Percentiles rank a stretch among this genome's conserved stretches.
Conservation (phyloP, 2,797 vertebrate species). For the Spea hammondii region DNA sequence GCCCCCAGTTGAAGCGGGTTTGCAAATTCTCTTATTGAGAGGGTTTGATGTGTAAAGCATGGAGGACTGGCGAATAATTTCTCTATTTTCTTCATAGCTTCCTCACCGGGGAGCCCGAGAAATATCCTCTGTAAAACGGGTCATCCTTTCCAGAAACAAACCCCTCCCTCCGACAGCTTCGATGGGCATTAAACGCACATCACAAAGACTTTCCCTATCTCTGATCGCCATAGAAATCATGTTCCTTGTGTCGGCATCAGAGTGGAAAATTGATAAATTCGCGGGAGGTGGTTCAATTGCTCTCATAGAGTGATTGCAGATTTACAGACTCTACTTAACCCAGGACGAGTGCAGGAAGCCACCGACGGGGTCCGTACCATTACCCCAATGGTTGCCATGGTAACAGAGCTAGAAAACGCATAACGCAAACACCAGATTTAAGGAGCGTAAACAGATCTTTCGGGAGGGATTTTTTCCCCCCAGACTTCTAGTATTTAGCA, state of each 20-base stretch:
- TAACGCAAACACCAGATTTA: not conserved
- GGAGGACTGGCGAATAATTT: slow-evolving; percentile 2
- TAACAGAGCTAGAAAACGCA: not conserved
- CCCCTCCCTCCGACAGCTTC: slow-evolving; percentile 2
- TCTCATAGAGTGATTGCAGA: slow-evolving; percentile 9
- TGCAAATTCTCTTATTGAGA: not conserved
- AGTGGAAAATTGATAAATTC: not conserved
- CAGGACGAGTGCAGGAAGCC: not conserved
- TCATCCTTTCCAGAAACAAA: not conserved
- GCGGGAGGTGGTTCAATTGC: slow-evolving; percentile 10
- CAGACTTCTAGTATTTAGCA: not conserved
- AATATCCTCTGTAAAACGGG: slow-evolving; percentile 6
- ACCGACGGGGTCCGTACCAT: not conserved
- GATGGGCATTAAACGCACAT: slow-evolving; percentile 1
- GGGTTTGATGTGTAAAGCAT: slow-evolving; percentile 14
- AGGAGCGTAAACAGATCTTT: not conserved
- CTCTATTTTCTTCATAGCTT: slow-evolving; percentile 28
- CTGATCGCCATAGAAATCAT: not conserved
- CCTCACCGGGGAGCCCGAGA: slow-evolving; percentile 15
- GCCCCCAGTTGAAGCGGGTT: not conserved
- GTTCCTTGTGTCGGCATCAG: not conserved
- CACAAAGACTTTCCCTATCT: not conserved
- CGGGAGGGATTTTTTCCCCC: not conserved
- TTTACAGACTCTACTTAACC: slow-evolving; percentile 13
- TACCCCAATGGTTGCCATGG: slow-evolving; percentile 1